Conservation (phyloP, 1,140 invertebrate species). For the Euwallacea similis region DNA sequence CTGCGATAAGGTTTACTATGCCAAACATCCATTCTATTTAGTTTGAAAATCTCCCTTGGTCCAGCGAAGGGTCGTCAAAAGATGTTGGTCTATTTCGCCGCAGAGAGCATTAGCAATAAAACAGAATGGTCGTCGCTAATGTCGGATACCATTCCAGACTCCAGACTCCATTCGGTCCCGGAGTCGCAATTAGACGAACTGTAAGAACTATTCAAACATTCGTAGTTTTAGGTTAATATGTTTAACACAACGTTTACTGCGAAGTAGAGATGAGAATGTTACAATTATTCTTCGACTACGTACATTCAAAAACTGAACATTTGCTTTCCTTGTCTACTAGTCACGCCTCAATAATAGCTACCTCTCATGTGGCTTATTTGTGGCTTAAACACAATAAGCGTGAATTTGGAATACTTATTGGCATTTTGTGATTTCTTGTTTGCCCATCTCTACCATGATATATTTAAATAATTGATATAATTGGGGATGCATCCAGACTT, state of each 20-base stretch:
- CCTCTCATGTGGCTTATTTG: too few relatives aligned
- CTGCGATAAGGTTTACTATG: slow-evolving; percentile 28
- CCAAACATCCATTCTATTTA: slow-evolving; percentile 32
- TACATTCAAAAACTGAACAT: too few relatives aligned
- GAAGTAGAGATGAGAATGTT: too few relatives aligned
- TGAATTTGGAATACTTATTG: too few relatives aligned
- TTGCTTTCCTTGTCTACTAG: too few relatives aligned
- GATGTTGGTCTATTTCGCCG: slow-evolving; percentile 32
- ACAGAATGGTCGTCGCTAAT: slow-evolving; percentile 31
- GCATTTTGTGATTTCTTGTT: too few relatives aligned
- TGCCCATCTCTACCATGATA: neutral
- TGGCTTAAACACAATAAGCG: too few relatives aligned
- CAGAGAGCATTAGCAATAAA: slow-evolving; percentile 34
- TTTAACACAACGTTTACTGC: slow-evolving; percentile 1
- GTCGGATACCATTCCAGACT: slow-evolving; percentile 17
- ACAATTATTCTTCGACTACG: too few relatives aligned
- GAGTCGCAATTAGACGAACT: slow-evolving; percentile 29
- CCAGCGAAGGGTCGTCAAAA: slow-evolving; percentile 26
- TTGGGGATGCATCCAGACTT: slow-evolving; percentile 28
- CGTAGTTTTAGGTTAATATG: slow-evolving; percentile 29
- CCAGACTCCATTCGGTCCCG: slow-evolving; percentile 16
- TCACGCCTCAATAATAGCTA: too few relatives aligned
- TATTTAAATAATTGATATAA: slow-evolving; percentile 30
- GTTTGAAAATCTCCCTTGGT: slow-evolving; percentile 26
- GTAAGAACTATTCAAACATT: slow-evolving; percentile 31